Evolutionary conservation across 2,888 invertebrate genomes (phyloP).

Genomic region (Tipula lateralis): DNA sequence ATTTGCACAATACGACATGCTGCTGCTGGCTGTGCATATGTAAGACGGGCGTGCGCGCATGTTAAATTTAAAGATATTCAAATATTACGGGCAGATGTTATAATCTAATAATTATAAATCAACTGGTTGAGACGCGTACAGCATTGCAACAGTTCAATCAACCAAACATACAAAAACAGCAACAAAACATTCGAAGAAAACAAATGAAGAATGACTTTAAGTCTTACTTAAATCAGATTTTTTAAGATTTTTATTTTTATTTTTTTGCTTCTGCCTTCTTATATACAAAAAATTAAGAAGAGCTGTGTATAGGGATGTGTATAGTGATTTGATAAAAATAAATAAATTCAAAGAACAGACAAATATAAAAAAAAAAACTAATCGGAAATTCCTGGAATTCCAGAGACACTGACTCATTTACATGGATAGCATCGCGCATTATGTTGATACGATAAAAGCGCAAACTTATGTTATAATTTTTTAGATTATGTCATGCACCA

Average conservation of each 20-base stretch:
- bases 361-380: not conserved
- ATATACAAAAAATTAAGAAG: not conserved
- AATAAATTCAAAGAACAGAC: not conserved
- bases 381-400: constrained; percentile 12
- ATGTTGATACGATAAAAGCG: no score
- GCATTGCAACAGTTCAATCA: not conserved
- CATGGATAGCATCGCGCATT: not conserved
- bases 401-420: not conserved
- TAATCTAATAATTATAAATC: not conserved
- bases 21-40: not conserved
- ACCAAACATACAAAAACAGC: not conserved
- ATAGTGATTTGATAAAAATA: not conserved
- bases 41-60: not conserved
- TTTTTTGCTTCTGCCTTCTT: not conserved
- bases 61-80: no score
- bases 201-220: not conserved
- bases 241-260: not conserved
- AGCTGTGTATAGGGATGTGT: not conserved
- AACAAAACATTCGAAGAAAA: not conserved
- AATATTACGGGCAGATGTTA: not conserved
- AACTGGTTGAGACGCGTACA: not conserved
- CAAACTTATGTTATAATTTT: no score
- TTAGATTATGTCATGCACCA: no score
- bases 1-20: not conserved
- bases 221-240: not conserved